Evolutionary conservation across 1,140 invertebrate species (phyloP).

Genomic region (Holcopasites calliopsidis): DNA sequence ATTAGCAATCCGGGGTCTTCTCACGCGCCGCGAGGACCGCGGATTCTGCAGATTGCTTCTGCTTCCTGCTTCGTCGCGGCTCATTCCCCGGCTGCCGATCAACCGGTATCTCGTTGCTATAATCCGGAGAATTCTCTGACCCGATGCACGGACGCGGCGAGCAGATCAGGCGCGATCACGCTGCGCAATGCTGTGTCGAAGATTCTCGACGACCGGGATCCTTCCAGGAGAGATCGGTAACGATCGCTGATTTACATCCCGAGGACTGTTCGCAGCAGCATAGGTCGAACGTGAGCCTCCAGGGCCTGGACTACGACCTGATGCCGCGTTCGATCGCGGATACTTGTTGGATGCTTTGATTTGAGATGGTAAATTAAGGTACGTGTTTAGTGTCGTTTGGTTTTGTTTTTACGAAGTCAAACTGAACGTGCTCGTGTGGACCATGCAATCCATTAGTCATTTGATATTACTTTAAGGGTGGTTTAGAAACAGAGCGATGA

Average conservation of each 20-base stretch:
- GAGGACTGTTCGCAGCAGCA: not conserved
- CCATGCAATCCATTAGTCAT: too few species aligned
- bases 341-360: not conserved
- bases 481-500: too few species aligned
- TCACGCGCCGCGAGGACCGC: conserved; percentile 62
- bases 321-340: not conserved
- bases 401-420: too few species aligned
- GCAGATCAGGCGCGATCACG: conserved; percentile 47
- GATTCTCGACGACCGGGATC: conserved; percentile 15
- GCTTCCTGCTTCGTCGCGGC: conserved; percentile 54
- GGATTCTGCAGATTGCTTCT: conserved; percentile 61
- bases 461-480: too few species aligned
- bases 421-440: too few species aligned
- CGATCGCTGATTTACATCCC: conserved; percentile 13
- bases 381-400: too few species aligned
- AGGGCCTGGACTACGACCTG: conserved; percentile 5
- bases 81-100: conserved; percentile 54
- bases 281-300: too few species aligned
- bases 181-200: conserved; percentile 21
- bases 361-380: conserved; percentile 14
- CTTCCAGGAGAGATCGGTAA: not conserved
- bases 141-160: not conserved
- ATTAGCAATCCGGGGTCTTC: conserved; percentile 54
- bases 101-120: conserved; percentile 56
- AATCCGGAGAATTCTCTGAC: conserved; percentile 46